A percentile compares a stretch with the other conserved stretches of the same genome.
These are phyloP conservation scores for Lasaia peninsularis DNA, from an alignment of 1,140 invertebrate genomes.

Conservation along the genomic window DNA sequence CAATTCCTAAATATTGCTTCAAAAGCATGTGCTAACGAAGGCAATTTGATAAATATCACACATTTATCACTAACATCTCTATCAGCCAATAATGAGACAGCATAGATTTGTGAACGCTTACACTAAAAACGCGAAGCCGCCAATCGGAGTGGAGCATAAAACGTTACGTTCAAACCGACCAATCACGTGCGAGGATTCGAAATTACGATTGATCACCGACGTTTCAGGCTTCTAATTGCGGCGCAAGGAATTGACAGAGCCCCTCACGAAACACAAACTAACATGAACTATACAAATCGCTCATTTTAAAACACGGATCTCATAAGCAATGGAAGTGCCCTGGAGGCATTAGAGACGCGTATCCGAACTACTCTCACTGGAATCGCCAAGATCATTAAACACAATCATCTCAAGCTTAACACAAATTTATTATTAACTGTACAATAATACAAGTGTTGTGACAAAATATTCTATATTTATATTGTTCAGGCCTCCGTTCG, in stretches of 20 bases:
- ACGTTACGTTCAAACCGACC: neutral
- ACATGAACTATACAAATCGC: conserved; percentile 52
- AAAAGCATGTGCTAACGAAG: conserved; percentile 56
- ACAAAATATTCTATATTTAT: conserved; percentile 59
- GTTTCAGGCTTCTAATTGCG: neutral
- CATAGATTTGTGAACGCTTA: conserved; percentile 37
- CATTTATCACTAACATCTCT: conserved; percentile 51
- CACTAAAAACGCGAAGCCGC: conserved; percentile 31
- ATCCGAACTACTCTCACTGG: neutral
- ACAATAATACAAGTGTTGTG: conserved; percentile 52
- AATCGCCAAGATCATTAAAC: conserved; percentile 28
- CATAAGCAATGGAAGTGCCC: conserved; percentile 25
- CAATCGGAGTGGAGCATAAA: neutral
- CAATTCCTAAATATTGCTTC: conserved; percentile 65
- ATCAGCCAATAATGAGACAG: conserved; percentile 45
- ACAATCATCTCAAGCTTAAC: conserved; percentile 56
- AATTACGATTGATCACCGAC: neutral
- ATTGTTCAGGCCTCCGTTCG: conserved; percentile 62
- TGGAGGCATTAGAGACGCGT: conserved; percentile 18
- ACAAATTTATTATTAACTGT: conserved; percentile 57
- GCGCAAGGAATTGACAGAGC: conserved; percentile 45
- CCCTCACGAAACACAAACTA: conserved; percentile 38
- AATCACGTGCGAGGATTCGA: neutral
- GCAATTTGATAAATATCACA: conserved; percentile 59
- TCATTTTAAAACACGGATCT: conserved; percentile 40